Base-by-base conservation (phyloP, 2,113 vertebrate genomes). In the Chunga burmeisteri region DNA sequence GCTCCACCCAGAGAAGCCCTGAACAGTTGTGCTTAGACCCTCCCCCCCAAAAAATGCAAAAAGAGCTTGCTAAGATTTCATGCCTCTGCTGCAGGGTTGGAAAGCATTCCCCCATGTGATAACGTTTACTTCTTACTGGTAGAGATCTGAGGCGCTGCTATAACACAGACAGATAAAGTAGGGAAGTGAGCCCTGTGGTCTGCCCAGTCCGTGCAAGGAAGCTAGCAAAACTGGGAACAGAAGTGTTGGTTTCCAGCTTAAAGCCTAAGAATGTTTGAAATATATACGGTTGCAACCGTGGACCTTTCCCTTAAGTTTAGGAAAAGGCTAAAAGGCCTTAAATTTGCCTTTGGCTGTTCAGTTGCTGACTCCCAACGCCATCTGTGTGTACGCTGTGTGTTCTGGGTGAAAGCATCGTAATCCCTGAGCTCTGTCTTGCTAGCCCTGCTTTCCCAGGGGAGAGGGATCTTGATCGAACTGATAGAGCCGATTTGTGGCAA, bases 261-360 rank as follows among this genome's bases (percentile, higher is more conserved):
- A 82, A 83, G 56, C 34, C 16, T 32, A 29, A 63, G 49, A 46
- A 20, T 36, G 8, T 91, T 88, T 92, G 29, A 55, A 44, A 55
- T 44, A 25, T 5, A 5, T 26, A 9, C 0, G 2, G 30, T 49
- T 44, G 23, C 29, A 58, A 34, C 12, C 6, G 29, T 8, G 2
- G 59, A 47, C 23, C 11, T 84, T 81, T 52, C 63, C 23, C 44
- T 44, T 30, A 71, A 26, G 52, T 49, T 27, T 14, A 49, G 62
- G 66, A 88, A 53, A 79, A 74, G 38, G 10, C 36, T 74, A 19
- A 58, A 79, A 40, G 32, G 30, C 34, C 29, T 72, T 81, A 6
- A n/a, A 65, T 84, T 65, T 87, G 62, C 34, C 63, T 84, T 42
- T 36, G 47, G 49, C 49, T 4, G 0, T 47, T 70, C 26, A 16